Evolutionary conservation across 2,113 vertebrate genomes (phyloP).

Genomic region (Laterallus jamaicensis): DNA sequence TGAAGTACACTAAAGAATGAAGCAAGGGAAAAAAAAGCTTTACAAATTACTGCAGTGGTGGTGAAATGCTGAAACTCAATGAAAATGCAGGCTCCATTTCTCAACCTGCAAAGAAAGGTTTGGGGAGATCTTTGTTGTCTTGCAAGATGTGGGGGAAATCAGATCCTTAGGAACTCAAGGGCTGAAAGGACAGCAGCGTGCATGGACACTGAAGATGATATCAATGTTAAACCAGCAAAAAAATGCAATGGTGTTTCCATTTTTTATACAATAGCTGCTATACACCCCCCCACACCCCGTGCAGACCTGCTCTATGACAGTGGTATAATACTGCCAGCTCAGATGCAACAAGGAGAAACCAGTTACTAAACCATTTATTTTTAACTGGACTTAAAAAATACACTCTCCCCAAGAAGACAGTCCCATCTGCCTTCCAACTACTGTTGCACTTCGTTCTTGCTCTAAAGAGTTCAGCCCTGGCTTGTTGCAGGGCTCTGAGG

Average conservation of each 20-base stretch:
- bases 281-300: no score
- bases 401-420: not conserved
- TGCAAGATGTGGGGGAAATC: not conserved
- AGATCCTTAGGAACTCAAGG: not conserved
- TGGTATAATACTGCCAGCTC: not conserved
- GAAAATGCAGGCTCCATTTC: not conserved
- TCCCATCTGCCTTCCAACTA: not conserved
- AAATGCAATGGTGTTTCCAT: not conserved
- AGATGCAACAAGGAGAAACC: not conserved
- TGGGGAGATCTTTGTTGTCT: not conserved
- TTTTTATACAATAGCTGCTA: not conserved
- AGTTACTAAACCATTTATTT: not conserved
- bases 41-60: not conserved
- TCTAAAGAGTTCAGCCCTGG: no score
- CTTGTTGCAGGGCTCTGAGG: not conserved
- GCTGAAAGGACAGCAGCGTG: not conserved
- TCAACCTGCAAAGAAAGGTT: not conserved
- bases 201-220: no score
- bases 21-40: not conserved
- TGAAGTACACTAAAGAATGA: not conserved
- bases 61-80: not conserved
- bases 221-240: not conserved
- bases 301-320: not conserved
- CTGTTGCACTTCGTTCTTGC: not conserved
- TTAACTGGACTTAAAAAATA: not conserved